These are phyloP conservation scores for Cataglyphis livida DNA, from an alignment of 2,888 invertebrate species.

Conservation along the genomic window DNA sequence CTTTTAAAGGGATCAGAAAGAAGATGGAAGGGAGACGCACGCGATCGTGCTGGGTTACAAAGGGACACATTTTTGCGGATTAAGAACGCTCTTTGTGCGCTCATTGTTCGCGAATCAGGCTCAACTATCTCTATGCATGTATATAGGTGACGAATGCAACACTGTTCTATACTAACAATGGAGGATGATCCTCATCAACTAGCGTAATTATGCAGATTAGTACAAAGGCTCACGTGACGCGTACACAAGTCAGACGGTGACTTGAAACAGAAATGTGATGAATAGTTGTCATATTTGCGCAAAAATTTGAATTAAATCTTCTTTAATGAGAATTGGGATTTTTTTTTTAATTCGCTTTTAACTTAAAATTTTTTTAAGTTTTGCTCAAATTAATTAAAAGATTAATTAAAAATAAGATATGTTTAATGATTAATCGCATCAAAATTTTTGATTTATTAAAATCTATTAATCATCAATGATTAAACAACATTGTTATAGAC, in stretches of 20 bases:
- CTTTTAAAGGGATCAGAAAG: constrained; percentile 79
- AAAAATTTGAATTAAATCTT: neutral
- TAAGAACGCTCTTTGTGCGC: constrained; percentile 69
- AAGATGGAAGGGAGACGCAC: constrained; percentile 53
- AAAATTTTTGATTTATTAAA: too few species aligned
- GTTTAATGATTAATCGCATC: neutral
- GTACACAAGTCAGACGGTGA: neutral
- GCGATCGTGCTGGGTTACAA: constrained; percentile 59
- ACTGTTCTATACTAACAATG: constrained; percentile 49
- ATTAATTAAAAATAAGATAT: neutral
- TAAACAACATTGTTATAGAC: neutral
- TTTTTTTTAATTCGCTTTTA: neutral
- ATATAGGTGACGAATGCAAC: constrained; percentile 19
- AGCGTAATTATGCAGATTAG: constrained; percentile 56
- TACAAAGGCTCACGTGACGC: neutral
- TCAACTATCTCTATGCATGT: constrained; percentile 58
- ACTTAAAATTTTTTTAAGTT: neutral
- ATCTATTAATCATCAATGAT: neutral
- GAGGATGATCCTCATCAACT: constrained; percentile 62
- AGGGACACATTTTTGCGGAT: constrained; percentile 79
- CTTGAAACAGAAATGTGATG: constrained; percentile 4
- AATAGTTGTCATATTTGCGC: neutral
- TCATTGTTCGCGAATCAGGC: constrained; percentile 70
- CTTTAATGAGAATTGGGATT: neutral
- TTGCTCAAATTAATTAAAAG: neutral